These are phyloP conservation scores for Dermolepida albohirtum DNA, from an alignment of 2,888 invertebrate species.

Conservation along the genomic window DNA sequence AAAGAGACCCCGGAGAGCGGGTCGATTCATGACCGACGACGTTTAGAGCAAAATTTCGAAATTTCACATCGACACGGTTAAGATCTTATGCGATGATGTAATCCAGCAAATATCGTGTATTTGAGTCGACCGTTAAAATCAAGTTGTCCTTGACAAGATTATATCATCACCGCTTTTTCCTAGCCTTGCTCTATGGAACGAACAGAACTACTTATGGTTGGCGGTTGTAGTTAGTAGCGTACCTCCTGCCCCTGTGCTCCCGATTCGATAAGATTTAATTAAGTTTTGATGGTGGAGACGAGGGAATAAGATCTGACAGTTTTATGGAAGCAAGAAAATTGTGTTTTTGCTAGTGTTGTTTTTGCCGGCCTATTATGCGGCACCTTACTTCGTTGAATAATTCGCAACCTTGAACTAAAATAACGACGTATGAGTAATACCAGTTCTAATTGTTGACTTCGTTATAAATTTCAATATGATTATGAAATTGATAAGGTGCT, in stretches of 20 bases:
- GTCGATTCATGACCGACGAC: too few relatives aligned
- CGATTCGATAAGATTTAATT: conserved; percentile 23
- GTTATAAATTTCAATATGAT: neutral
- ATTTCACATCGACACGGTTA: conserved; percentile 18
- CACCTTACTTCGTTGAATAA: conserved; percentile 19
- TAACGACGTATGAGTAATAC: conserved; percentile 21
- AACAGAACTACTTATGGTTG: conserved; percentile 10
- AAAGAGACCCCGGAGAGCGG: too few relatives aligned
- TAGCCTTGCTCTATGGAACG: conserved; percentile 31
- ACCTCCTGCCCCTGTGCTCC: conserved; percentile 8
- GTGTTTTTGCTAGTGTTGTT: conserved; percentile 6
- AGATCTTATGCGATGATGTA: conserved; percentile 38
- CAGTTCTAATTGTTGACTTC: conserved; percentile 13
- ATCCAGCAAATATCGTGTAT: conserved; percentile 39
- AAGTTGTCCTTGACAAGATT: conserved; percentile 40
- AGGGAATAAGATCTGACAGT: neutral
- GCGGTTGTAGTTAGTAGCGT: neutral
- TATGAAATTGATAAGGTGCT: conserved; percentile 4
- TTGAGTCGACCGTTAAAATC: conserved; percentile 35
- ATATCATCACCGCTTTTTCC: conserved; percentile 38
- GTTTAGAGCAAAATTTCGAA: conserved; percentile 13
- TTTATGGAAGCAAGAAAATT: conserved; percentile 14
- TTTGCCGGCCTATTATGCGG: neutral
- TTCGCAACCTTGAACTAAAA: conserved; percentile 36
- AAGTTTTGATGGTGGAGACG: conserved; percentile 16